phyloP scores from a whole-genome alignment of 2,888 invertebrate species.

The Aquatica leii region DNA sequence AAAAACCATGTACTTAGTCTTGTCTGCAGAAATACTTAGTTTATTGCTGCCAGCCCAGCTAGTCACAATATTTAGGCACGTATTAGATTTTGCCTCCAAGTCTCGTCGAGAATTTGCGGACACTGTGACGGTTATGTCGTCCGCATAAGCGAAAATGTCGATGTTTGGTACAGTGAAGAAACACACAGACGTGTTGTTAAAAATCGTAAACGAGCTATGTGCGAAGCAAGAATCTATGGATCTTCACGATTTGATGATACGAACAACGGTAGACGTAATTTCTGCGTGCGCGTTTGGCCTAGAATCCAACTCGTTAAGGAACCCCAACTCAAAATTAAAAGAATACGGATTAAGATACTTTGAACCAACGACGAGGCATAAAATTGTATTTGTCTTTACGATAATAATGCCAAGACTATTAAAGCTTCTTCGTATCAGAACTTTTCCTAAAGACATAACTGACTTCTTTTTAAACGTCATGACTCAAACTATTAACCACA shows the following conservation, averaged over 20 bases:
- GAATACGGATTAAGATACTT: background rate
- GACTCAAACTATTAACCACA: background rate
- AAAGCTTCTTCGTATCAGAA: background rate
- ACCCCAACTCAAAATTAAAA: background rate
- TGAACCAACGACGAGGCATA: background rate
- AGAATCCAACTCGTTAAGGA: background rate
- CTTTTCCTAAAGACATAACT: background rate
- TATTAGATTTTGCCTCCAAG: too few species aligned
- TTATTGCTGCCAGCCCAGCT: too few species aligned
- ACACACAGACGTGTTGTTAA: constrained; percentile 43
- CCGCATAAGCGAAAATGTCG: too few species aligned
- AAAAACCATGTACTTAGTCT: too few species aligned
- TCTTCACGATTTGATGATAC: background rate
- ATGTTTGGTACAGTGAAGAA: constrained; percentile 60
- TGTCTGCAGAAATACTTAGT: too few species aligned
- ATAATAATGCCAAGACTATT: background rate
- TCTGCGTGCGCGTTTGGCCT: background rate
- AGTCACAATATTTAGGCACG: too few species aligned
- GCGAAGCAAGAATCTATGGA: background rate
- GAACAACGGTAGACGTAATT: background rate
- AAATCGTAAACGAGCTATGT: background rate
- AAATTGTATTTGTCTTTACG: background rate
- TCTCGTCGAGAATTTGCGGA: too few species aligned
- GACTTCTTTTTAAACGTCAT: background rate
- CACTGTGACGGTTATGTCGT: too few species aligned